These are phyloP conservation scores for Amphibalanus amphitrite DNA, from an alignment of 1,140 invertebrate species.

Conservation along the genomic window DNA sequence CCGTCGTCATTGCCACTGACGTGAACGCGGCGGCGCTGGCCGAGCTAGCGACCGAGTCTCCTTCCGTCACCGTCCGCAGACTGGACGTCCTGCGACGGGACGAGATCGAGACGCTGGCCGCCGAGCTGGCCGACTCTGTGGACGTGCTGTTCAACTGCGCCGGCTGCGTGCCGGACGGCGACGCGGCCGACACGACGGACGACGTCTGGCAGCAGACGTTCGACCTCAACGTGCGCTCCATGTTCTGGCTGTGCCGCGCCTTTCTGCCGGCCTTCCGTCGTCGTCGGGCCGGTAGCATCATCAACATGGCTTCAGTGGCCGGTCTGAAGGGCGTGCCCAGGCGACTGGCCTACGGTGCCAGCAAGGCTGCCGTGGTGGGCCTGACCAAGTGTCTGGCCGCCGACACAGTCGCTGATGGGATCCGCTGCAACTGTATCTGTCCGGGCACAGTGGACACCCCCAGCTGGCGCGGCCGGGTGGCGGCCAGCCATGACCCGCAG, in stretches of 20 bases:
- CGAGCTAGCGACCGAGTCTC: slow-evolving; percentile 20
- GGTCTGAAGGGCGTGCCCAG: slow-evolving; percentile 27
- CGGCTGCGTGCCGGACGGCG: slow-evolving; percentile 26
- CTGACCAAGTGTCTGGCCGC: slow-evolving; percentile 28
- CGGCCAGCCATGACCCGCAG: slow-evolving; percentile 22
- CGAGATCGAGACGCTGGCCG: slow-evolving; percentile 23
- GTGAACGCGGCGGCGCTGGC: slow-evolving; percentile 25
- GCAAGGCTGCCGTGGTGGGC: slow-evolving; percentile 29
- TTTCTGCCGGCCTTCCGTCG: slow-evolving; percentile 22
- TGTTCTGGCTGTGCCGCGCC: slow-evolving; percentile 23
- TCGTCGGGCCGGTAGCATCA: slow-evolving; percentile 22
- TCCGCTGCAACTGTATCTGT: slow-evolving; percentile 27
- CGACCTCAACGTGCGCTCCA: slow-evolving; percentile 29
- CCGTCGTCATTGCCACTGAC: slow-evolving; percentile 28
- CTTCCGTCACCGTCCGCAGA: slow-evolving; percentile 9
- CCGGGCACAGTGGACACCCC: slow-evolving; percentile 25
- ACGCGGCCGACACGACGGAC: slow-evolving; percentile 25
- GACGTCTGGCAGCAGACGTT: slow-evolving; percentile 26
- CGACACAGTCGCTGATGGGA: slow-evolving; percentile 24
- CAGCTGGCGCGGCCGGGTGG: slow-evolving; percentile 23
- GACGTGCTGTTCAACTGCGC: slow-evolving; percentile 31
- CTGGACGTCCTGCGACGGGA: slow-evolving; percentile 26
- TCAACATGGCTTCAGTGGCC: slow-evolving; percentile 31
- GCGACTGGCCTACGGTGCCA: slow-evolving; percentile 26
- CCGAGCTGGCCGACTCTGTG: slow-evolving; percentile 20